These are phyloP conservation scores for Phaethon lepturus DNA, from an alignment of 2,113 vertebrate genomes.

Conservation along the genomic window DNA sequence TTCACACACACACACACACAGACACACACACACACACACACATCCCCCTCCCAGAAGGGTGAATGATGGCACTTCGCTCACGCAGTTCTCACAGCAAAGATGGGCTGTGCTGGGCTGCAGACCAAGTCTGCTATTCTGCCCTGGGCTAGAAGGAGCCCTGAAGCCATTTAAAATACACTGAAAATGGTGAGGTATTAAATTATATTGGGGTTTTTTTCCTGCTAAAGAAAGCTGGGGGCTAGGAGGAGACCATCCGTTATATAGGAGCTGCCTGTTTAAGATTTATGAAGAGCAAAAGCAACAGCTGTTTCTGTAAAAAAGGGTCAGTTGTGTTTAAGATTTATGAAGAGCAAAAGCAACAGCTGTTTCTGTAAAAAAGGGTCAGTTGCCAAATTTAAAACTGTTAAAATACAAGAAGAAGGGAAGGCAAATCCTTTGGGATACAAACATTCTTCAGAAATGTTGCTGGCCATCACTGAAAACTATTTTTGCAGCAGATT, in stretches of 20 bases:
- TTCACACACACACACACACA: background rate
- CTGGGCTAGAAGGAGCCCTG: background rate
- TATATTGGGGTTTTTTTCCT: background rate
- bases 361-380: background rate
- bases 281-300: background rate
- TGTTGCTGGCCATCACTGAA: background rate
- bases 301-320: background rate
- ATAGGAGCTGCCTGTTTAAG: background rate
- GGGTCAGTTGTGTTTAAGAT: background rate
- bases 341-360: background rate
- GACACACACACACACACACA: too few relatives aligned
- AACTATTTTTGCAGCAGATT: background rate
- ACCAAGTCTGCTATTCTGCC: background rate
- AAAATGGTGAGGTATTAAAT: background rate
- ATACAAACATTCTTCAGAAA: background rate
- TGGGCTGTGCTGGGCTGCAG: background rate
- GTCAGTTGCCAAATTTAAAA: background rate
- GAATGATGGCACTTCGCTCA: background rate
- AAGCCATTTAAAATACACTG: background rate
- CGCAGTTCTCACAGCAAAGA: background rate
- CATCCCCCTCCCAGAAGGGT: too few relatives aligned
- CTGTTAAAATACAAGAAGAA: background rate
- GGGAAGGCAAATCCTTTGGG: slow-evolving; percentile 19
- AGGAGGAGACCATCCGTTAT: background rate
- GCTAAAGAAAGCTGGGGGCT: background rate